Evolutionary conservation across 1,140 invertebrate species (phyloP).

Genomic region (Ceratosolen solmsi): DNA sequence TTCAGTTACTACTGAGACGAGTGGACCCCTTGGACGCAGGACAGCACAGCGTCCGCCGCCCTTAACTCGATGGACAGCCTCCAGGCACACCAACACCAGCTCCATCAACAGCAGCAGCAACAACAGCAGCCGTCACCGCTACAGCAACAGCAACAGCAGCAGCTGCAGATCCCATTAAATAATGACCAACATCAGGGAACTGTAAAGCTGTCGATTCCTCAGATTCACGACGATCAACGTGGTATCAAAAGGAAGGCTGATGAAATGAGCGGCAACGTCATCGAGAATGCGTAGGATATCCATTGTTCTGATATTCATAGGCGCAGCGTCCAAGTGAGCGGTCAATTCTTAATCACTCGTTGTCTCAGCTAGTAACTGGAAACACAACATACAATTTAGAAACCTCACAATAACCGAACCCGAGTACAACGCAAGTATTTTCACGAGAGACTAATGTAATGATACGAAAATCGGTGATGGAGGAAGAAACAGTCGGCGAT

Average conservation of each 20-base stretch:
- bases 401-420: neutral
- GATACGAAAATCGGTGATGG: neutral
- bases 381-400: neutral
- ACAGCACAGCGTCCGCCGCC: conserved; percentile 58
- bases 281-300: conserved; percentile 60
- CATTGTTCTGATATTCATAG: conserved; percentile 40
- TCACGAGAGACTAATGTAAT: conserved; percentile 41
- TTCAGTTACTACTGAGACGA: conserved; percentile 78
- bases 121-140: conserved; percentile 59
- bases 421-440: conserved; percentile 46
- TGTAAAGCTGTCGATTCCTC: conserved; percentile 55
- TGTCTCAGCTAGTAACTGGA: conserved; percentile 68
- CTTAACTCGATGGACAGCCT: conserved; percentile 58
- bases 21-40: conserved; percentile 72
- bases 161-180: conserved; percentile 59
- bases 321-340: conserved; percentile 66
- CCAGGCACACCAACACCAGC: conserved; percentile 57
- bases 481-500: conserved; percentile 17
- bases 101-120: conserved; percentile 58
- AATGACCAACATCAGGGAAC: conserved; percentile 61
- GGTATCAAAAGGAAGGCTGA: conserved; percentile 70
- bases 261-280: conserved; percentile 65
- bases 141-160: conserved; percentile 58
- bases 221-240: conserved; percentile 62
- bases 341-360: conserved; percentile 67